Evolutionary conservation across 2,888 invertebrate species (phyloP), one percentile per base, ranked within the genome.

Genomic region (Andrena flavipes): DNA sequence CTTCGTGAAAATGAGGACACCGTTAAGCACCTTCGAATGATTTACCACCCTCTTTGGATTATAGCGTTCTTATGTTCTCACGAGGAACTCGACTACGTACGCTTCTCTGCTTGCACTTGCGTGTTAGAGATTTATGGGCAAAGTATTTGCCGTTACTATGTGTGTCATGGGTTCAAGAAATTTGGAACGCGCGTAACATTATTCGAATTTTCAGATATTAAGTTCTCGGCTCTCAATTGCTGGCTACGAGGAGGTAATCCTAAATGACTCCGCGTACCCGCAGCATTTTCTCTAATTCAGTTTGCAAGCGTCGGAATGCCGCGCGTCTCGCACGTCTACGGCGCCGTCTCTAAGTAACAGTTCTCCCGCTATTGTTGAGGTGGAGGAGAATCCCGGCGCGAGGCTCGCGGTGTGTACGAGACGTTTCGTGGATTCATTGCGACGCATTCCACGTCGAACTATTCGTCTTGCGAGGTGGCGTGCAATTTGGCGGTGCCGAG

Each of bases 381-480:
- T 69, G 26, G 30, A 79, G 76, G 68, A 62, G 82, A 84, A 87
- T 85, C 80, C 74, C 73, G 65, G 79, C 72, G 65, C 71, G 23
- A 62, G 85, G 70, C 33, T 74, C 69, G 82, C 76, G 85, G 78
- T 67, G 62, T 72, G 56, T 56, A 23, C 65, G 82, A 85, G 86
- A 84, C 80, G 84, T 87, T 88, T 85, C 85, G 85, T 82, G 82
- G 81, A 90, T 90, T 89, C 88, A 89, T 89, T 86, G 89, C 86
- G 85, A 90, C 89, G 88, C 90, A 89, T 89, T 91, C 89, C 91
- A 84, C 90, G 88, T 88, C 87, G 84, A 91, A 89, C 87, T 87
- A 91, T 91, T 90, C 89, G 91, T 91, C 91, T 90, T 86, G 69
- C 69, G 64, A 83, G 82, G 75, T 84, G 86, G 87, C 87, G 85